These are phyloP conservation scores for Pelecanus crispus DNA, from an alignment of 2,113 vertebrate genomes.

Conservation along the genomic window DNA sequence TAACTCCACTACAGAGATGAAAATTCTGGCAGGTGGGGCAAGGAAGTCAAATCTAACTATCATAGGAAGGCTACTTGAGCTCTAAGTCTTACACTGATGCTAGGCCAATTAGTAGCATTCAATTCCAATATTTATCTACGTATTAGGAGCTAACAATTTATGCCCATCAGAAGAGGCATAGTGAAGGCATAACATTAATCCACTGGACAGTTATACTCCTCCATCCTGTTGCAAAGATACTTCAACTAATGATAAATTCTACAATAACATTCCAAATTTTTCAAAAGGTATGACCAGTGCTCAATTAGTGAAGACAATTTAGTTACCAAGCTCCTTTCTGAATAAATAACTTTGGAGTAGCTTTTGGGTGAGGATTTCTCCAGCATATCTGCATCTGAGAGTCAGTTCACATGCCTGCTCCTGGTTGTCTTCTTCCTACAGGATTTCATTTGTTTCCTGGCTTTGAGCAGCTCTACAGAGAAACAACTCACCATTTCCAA, in stretches of 20 bases:
- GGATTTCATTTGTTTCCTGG: neutral
- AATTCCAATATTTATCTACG: neutral
- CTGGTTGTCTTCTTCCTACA: neutral
- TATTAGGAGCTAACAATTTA: neutral
- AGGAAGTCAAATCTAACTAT: neutral
- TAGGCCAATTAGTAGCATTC: neutral
- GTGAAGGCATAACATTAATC: neutral
- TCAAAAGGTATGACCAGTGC: neutral
- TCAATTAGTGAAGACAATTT: neutral
- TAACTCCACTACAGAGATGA: neutral
- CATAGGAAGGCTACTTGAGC: neutral
- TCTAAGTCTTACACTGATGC: neutral
- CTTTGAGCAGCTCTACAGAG: neutral
- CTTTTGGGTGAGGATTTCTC: neutral
- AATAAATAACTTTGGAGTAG: neutral
- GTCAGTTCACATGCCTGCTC: neutral
- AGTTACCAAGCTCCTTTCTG: neutral
- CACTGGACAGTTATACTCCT: neutral
- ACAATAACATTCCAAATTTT: neutral
- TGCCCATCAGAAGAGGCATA: neutral
- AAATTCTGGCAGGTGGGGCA: neutral
- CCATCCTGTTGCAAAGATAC: neutral
- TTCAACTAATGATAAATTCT: neutral
- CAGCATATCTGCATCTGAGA: neutral
- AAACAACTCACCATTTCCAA: neutral